phyloP scores from a whole-genome alignment of 2,888 invertebrate species.

The Ypsolopha sequella region DNA sequence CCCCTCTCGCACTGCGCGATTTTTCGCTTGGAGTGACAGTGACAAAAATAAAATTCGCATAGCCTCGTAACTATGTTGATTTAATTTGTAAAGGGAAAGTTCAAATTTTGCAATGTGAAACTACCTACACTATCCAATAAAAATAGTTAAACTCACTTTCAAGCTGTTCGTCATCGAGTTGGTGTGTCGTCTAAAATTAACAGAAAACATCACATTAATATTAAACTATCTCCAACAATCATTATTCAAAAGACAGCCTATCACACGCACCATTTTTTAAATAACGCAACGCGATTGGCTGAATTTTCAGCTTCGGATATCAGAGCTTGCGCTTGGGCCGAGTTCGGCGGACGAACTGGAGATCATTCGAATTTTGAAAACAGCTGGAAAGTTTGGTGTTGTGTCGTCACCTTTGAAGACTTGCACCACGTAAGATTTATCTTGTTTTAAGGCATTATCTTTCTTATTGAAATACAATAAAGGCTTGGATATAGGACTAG shows the following conservation, averaged over 20 bases:
- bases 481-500: too few relatives aligned
- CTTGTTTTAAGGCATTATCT: too few relatives aligned
- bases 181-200: conserved; percentile 28
- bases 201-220: conserved; percentile 16
- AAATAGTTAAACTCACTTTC: conserved; percentile 43
- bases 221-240: neutral
- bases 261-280: conserved; percentile 42
- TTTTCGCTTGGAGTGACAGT: too few relatives aligned
- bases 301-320: too few relatives aligned
- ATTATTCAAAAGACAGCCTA: conserved; percentile 5
- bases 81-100: neutral
- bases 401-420: too few relatives aligned
- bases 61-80: neutral
- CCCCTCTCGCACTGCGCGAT: too few relatives aligned
- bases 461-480: too few relatives aligned
- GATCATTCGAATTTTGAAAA: conserved; percentile 34
- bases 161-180: conserved; percentile 62
- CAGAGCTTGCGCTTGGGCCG: conserved; percentile 31
- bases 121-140: neutral
- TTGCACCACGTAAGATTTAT: too few relatives aligned
- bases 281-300: conserved; percentile 7
- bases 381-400: conserved; percentile 13
- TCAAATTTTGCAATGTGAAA: neutral
- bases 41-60: too few relatives aligned
- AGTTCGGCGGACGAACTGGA: conserved; percentile 36